Conservation (phyloP, 2,113 vertebrate species). For the Hypocryptadius cinnamomeus region DNA sequence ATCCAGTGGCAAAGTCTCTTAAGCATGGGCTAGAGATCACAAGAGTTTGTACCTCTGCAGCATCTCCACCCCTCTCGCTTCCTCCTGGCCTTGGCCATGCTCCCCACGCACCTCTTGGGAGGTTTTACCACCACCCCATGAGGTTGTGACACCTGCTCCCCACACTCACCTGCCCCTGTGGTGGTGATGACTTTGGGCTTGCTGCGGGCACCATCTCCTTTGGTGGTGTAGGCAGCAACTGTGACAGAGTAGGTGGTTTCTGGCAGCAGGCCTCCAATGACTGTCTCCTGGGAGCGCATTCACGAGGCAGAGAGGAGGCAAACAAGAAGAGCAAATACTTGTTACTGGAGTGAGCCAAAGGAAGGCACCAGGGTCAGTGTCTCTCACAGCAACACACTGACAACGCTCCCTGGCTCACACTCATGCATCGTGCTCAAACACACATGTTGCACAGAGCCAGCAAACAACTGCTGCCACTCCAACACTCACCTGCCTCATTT, state of each 20-base stretch:
- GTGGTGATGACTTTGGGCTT: slow-evolving; percentile 89
- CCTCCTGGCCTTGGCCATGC: not conserved
- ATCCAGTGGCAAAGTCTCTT: slow-evolving; percentile 20
- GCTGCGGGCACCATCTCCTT: slow-evolving; percentile 91
- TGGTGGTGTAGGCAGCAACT: slow-evolving; percentile 90
- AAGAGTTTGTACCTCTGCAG: not conserved
- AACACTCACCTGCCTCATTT: not conserved
- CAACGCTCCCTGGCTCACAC: not conserved
- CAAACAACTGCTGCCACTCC: not conserved
- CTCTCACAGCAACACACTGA: not conserved
- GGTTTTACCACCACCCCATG: not conserved
- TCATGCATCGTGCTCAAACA: not conserved
- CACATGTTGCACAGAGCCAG: not conserved
- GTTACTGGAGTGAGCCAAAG: slow-evolving; percentile 31
- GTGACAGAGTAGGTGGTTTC: slow-evolving; percentile 92
- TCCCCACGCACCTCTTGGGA: not conserved
- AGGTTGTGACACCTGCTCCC: not conserved
- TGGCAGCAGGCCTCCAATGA: slow-evolving; percentile 83
- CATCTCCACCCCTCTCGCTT: not conserved
- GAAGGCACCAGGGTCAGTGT: not conserved
- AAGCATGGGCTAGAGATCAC: not conserved
- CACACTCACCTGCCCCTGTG: slow-evolving; percentile 84
- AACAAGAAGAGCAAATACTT: not conserved
- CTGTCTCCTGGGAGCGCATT: slow-evolving; percentile 73
- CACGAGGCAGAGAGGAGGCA: not conserved